Conservation (phyloP, 2,113 vertebrate genomes). For the Cynoglossus semilaevis region DNA sequence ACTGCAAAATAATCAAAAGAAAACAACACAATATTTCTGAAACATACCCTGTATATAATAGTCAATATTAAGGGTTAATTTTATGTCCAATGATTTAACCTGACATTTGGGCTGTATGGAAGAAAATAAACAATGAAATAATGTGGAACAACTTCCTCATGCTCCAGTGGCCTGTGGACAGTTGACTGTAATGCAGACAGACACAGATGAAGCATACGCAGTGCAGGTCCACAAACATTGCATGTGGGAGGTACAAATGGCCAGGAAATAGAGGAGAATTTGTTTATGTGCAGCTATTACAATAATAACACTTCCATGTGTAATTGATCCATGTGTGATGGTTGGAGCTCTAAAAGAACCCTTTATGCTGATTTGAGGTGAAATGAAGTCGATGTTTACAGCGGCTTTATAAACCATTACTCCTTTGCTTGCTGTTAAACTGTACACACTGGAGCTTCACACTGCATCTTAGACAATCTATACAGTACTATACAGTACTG, state of each 20-base stretch:
- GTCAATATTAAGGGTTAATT: no score
- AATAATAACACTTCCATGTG: slow-evolving; percentile 11
- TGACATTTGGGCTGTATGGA: neutral
- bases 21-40: neutral
- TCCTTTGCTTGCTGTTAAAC: no score
- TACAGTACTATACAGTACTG: neutral
- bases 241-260: slow-evolving; percentile 15
- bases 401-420: no score
- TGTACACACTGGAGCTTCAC: neutral
- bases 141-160: slow-evolving; percentile 1
- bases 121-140: neutral
- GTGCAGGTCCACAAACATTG: slow-evolving; percentile 12
- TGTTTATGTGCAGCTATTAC: slow-evolving; percentile 13
- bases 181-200: slow-evolving; percentile 28
- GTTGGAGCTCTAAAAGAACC: neutral
- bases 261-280: slow-evolving; percentile 8
- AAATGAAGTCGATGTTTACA: slow-evolving; percentile 2
- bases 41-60: neutral
- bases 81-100: no score
- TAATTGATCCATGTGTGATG: slow-evolving; percentile 1
- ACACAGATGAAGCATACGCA: slow-evolving; percentile 29
- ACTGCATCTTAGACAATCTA: slow-evolving; percentile 9
- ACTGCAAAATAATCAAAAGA: no score
- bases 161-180: slow-evolving; percentile 10
- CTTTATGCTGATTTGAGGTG: neutral